Base-by-base conservation (phyloP, 2,888 invertebrate species). In the Dryobota labecula region DNA sequence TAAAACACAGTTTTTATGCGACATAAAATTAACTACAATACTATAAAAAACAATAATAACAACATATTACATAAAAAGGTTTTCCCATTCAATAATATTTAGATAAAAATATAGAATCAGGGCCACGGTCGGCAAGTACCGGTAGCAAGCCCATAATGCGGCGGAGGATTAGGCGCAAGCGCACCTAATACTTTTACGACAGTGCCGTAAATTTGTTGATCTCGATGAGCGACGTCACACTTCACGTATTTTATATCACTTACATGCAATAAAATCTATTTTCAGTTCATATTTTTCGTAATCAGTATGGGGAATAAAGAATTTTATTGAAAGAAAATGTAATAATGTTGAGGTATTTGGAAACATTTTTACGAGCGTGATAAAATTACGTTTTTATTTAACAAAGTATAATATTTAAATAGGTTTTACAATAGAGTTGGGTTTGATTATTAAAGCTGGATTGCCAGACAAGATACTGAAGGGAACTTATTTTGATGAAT, bases 121-220 rank as follows among this genome's bases (percentile, higher is more conserved):
- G 88, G 90, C 89, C 89, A 88, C 86, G 90, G 86, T 89, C 90
- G 91, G 88, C 89, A 77, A 88, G 89, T 84, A 68, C 83, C 90
- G 82, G 89, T 89, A 90, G 91, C 89, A 83, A 88, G 86, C 85
- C 86, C 82, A 86, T 93, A 93, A 94, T 91, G 85, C 93, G 79
- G 43, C 68, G 90, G 92, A 91, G 95, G 94, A 94, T 84, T 87
- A 86, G 67, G 81, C 90, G 90, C 92, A 89, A 87, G 92, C 92
- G 90, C 91, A 91, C 83, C 91, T 92, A 93, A 93, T 92, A 90
- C 93, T 90, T 95, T 95, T 95, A 94, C 91, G 93, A 94, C 92
- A 86, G 80, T 87, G 90, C 87, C 91, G 92, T 94, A 93, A 94
- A 94, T 92, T 90, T 86, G 89, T 89, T 90, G 89, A 90, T 89